Base-by-base conservation (phyloP, 2,888 invertebrate species). In the Globia sparganii region DNA sequence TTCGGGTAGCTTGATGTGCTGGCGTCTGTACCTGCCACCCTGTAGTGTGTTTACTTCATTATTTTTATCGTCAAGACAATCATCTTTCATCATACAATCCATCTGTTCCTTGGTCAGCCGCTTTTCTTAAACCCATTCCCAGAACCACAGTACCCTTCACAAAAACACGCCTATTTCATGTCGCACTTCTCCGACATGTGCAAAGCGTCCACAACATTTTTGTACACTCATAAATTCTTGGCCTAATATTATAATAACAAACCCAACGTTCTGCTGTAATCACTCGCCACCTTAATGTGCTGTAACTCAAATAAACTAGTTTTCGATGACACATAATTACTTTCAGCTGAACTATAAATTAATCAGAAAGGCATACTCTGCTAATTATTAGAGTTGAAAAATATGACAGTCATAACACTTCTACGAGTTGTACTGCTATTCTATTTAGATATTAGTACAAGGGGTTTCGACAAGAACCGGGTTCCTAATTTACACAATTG, bases 261-360 rank as follows among this genome's bases (percentile, higher is more conserved):
- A 72, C 76, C 53, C 25, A 62, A 46, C 72, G 64, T 40, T 78
- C 73, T 34, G 46, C 58, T 58, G 49, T 62, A 74, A 75, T 75
- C 83, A 75, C 67, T 83, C 76, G 67, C 58, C 85, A 75, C 72
- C 68, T 34, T 61, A 64, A 85, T 75, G 76, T 49, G 64, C 69
- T 37, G 43, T 86, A 75, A 83, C 65, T 78, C 67, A 77, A 71
- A 80, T 73, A 75, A 85, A 77, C 78, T 73, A 75, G 72, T 73
- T 80, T 72, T 34, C 75, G 25, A 76, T 72, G 84, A 76, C 86
- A 86, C 59, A n/a, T 66, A 68, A 80, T 81, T 79, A 77, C 70
- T 69, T 77, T 61, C 75, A 73, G 37, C 53, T 46, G 53, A 73
- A 77, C 72, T 65, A 72, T 78, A 78, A 82, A 78, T n/a, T n/a